Evolutionary conservation across 2,113 vertebrate genomes (phyloP).

Genomic region (Pogona vitticeps): DNA sequence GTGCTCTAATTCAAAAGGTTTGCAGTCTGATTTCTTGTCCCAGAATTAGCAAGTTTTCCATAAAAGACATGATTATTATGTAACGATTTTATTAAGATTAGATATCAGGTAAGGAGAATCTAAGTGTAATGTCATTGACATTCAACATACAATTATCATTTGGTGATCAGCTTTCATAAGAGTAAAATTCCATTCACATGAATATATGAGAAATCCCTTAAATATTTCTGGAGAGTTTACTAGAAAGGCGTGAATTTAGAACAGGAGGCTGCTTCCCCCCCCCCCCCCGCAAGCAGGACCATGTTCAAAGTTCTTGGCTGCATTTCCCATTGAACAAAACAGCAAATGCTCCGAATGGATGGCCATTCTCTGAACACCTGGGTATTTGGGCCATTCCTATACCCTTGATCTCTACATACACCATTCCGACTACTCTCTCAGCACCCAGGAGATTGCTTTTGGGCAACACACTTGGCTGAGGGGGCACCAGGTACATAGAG

Average conservation of each 20-base stretch:
- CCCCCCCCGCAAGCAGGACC: too few species aligned
- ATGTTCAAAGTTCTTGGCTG: background rate
- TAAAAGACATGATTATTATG: background rate
- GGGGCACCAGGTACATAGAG: background rate
- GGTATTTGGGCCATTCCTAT: background rate
- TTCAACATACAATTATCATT: background rate
- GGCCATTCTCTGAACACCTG: background rate
- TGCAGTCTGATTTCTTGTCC: background rate
- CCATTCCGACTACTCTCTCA: background rate
- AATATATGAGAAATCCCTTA: background rate
- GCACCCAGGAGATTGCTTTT: background rate
- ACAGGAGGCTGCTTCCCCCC: background rate
- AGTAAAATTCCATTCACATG: background rate
- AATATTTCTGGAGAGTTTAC: constrained; percentile 9
- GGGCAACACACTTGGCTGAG: too few species aligned
- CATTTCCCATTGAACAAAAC: background rate
- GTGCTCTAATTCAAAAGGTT: background rate
- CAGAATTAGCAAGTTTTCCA: background rate
- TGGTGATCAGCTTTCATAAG: background rate
- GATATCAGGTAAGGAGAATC: background rate
- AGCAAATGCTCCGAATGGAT: too few species aligned
- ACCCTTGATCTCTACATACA: background rate
- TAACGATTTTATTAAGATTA: background rate
- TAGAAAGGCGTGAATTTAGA: background rate
- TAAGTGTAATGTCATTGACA: background rate